A percentile compares a stretch with the other conserved stretches of the same genome.
phyloP scores from a whole-genome alignment of 2,888 invertebrate species.

The Melinopterus prodromus region DNA sequence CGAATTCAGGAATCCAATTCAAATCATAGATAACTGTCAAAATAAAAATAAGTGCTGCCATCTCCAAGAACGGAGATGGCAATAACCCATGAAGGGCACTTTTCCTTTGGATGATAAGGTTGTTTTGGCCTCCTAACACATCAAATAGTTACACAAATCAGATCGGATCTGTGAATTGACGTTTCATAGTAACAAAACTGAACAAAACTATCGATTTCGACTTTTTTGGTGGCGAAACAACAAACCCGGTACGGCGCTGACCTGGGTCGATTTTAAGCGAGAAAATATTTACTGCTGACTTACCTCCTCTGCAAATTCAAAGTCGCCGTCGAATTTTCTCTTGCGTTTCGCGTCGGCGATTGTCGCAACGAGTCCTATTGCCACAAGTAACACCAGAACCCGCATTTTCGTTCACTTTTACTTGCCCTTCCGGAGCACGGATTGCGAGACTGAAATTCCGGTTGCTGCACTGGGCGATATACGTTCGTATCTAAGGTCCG shows the following conservation, averaged over 20 bases:
- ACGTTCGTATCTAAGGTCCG: background rate
- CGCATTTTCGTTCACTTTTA: background rate
- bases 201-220: background rate
- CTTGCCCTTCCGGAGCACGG: background rate
- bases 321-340: constrained; percentile 79
- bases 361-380: background rate
- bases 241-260: background rate
- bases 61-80: too few relatives aligned
- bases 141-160: too few relatives aligned
- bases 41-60: too few relatives aligned
- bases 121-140: too few relatives aligned
- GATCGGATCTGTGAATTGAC: background rate
- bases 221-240: constrained; percentile 10
- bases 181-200: background rate
- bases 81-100: too few relatives aligned
- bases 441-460: background rate
- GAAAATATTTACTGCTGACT: constrained; percentile 46
- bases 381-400: background rate
- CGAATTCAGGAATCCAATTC: too few relatives aligned
- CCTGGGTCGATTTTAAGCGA: background rate
- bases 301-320: constrained; percentile 83
- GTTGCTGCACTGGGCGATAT: background rate
- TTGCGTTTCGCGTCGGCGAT: constrained; percentile 66
- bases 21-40: too few relatives aligned
- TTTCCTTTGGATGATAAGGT: too few relatives aligned